Evolutionary conservation across 2,113 vertebrate genomes (phyloP).

Genomic region (Aplodontia rufa): DNA sequence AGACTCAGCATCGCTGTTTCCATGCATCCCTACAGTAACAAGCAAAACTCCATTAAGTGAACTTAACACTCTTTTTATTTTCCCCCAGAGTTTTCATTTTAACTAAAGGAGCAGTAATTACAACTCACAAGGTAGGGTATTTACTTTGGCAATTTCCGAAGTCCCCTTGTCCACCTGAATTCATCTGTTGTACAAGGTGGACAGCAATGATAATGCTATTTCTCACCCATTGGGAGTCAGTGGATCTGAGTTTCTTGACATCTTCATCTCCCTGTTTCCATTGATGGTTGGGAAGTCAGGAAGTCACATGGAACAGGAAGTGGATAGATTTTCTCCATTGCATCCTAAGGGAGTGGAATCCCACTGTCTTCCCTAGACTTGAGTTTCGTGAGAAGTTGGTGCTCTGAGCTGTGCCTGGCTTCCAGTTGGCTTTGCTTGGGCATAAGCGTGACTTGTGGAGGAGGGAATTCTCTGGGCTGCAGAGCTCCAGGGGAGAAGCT

Average conservation of each 20-base stretch:
- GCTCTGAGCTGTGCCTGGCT: not conserved
- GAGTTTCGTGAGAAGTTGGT: not conserved
- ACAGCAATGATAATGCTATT: not conserved
- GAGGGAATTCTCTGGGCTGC: not conserved
- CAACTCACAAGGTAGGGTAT: not conserved
- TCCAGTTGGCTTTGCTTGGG: not conserved
- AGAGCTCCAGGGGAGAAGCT: not conserved
- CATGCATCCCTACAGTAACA: not conserved
- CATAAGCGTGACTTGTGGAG: not conserved
- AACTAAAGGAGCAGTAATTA: slow-evolving; percentile 13
- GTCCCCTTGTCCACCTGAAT: not conserved
- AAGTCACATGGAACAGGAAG: not conserved
- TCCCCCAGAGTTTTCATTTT: slow-evolving; percentile 14
- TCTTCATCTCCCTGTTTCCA: not conserved
- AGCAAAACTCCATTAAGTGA: not conserved
- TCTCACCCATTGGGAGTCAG: not conserved
- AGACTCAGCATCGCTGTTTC: not conserved
- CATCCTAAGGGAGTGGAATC: not conserved
- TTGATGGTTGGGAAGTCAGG: not conserved
- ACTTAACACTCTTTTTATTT: not conserved
- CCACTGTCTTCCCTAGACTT: not conserved
- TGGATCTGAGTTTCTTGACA: not conserved
- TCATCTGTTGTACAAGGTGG: not conserved
- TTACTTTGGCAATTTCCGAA: slow-evolving; percentile 22
- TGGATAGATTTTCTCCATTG: too few relatives aligned